Evolutionary conservation across 2,888 invertebrate genomes (phyloP), one percentile per base, ranked within the genome.

Genomic region (Aphodius sticticus): DNA sequence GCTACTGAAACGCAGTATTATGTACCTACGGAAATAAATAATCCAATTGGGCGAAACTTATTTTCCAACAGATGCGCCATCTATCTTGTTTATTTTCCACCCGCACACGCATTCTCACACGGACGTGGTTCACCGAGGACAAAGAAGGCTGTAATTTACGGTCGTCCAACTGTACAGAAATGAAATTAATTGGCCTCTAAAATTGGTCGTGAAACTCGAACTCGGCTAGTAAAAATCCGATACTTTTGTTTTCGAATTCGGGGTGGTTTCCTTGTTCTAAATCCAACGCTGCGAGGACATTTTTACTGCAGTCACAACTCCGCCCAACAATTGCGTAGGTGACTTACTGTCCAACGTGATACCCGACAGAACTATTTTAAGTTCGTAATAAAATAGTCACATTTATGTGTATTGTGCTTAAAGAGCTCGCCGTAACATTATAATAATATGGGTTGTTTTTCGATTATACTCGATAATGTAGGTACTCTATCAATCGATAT

Each of bases 331-430:
- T 53, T 53, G 53, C 53, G 53, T 53, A 53, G 53, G 53, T 53
- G 53, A 53, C 7, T 53, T 53, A 53, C 53, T 12, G 53, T 53
- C 53, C 12, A 12, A 53, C 53, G 53, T 53, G 7, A 53, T 2
- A 53, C 53, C 9, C 53, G 53, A 53, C 53, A 53, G 53, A 53
- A 53, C 53, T 53, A 76, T 78, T 78, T 78, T 75, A 76, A 78
- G 75, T 79, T 79, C 70, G 79, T 75, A 77, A 79, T 82, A 53
- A 53, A 53, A 53, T 53, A 53, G 53, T 53, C 53, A 53, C 53
- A 12, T 53, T 53, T 53, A 53, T 12, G 53, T 7, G 53, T 7
- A 9, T 53, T 12, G 53, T 53, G 53, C 1, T 53, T 53, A 2
- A 53, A 53, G 53, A 53, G 53, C 7, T 12, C 53, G 53, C 53